phyloP scores from a whole-genome alignment of 1,140 invertebrate species.

The Drosophila saltans region DNA sequence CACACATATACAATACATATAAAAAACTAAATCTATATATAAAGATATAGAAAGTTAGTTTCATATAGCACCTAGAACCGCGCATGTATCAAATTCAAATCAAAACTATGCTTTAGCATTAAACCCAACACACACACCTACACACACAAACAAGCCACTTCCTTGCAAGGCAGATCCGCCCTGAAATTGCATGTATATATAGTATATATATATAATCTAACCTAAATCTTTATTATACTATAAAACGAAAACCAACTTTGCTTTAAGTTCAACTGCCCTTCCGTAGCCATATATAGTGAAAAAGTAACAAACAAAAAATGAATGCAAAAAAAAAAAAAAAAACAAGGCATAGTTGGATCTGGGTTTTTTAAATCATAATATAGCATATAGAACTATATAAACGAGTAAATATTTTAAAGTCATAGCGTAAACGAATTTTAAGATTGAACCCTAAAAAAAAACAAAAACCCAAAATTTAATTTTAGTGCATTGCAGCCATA shows the following conservation, averaged over 20 bases:
- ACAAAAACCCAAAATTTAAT: constrained; percentile 49
- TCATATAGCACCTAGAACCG: constrained; percentile 75
- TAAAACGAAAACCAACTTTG: constrained; percentile 57
- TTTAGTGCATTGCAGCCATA: constrained; percentile 69
- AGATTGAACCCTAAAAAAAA: constrained; percentile 44
- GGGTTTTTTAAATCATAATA: constrained; percentile 60
- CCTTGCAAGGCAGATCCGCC: constrained; percentile 56
- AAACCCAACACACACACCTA: constrained; percentile 17
- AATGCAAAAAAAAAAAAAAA: background rate
- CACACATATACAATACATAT: constrained; percentile 48
- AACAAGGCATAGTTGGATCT: constrained; percentile 61
- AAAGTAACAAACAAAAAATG: constrained; percentile 15
- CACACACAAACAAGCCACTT: constrained; percentile 37
- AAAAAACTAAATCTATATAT: constrained; percentile 41
- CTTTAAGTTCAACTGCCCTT: constrained; percentile 68
- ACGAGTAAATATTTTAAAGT: constrained; percentile 77
- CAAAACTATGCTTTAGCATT: constrained; percentile 79
- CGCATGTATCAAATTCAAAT: constrained; percentile 75
- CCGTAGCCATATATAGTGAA: constrained; percentile 57
- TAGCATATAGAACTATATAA: constrained; percentile 62
- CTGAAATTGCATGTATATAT: constrained; percentile 60
- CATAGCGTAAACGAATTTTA: constrained; percentile 78
- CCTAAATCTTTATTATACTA: constrained; percentile 10
- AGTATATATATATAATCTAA: constrained; percentile 55
- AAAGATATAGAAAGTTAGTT: constrained; percentile 43